Evolutionary conservation across 2,113 vertebrate genomes (phyloP), one percentile per base, ranked within the genome.

Genomic region (Procavia capensis): DNA sequence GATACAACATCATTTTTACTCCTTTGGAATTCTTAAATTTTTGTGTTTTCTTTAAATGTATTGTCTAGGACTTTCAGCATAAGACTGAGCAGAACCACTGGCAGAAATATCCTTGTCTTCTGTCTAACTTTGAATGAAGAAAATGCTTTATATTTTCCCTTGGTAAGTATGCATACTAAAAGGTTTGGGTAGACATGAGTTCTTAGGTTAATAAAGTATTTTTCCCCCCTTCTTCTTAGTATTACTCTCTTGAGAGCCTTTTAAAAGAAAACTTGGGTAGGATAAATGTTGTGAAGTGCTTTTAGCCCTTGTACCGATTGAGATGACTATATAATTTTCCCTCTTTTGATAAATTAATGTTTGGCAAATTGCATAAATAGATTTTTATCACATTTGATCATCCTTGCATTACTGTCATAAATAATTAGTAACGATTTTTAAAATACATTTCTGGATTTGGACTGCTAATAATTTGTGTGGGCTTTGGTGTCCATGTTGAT

Each of bases 101-200:
- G 59, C 50, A 45, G 25, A 64, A 57, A 76, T 81, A 27, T 59
- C 24, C 4, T 36, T 92, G 20, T 43, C 41, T 76, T 25, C 59
- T 80, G 27, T 45, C 45, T 85, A 11, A 75, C 41, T 92, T 83
- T 86, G 70, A 97, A 80, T 86, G 70, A 97, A 80, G 63, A 14
- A 27, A 86, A 14, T 57, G 29, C 16, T 90, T 92, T 25, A 93
- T 36, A 29, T 61, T 72, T 89, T 63, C 54, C 1, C 39, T 29
- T 81, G 34, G 29, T 84, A 41, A 64, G 34, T 79, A 25, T 25
- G 36, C 19, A 79, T 5, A 64, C 11, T 85, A 20, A 68, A 59
- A 80, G 31, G 20, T 91, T 94, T 82, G 11, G 9, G 36, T 45
- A 22, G 24, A 5, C 41, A 20, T 91, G 39, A 6, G 6, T 86